Evolutionary conservation across 2,113 vertebrate genomes (phyloP), one percentile per base, ranked within the genome.

Genomic region (Percopsis transmontana): DNA sequence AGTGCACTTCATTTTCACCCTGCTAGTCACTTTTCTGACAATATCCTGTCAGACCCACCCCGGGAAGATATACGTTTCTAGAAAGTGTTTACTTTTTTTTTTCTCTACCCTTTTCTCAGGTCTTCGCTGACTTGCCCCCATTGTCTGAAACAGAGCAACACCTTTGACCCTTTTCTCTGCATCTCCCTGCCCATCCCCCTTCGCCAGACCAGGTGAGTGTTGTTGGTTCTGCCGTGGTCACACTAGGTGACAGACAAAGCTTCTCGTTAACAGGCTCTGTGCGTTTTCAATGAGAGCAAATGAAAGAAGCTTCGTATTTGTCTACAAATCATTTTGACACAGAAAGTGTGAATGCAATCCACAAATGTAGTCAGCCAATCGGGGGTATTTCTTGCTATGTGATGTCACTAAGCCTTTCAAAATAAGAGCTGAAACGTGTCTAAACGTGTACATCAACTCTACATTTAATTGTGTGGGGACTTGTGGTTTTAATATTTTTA

Each of bases 91-190:
- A 10, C 38, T 1, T 58, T 11, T 61, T 15, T 51, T 14, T 11
- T 55, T 40, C 59, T 23, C 42, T 38, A 1, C 60, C 39, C 6
- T 19, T 63, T 58, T 86, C 66, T 47, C 80, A 99, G 97, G 76
- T 99, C 96, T 21, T 99, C 96, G 12, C 87, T 98, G 89, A 99
- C 97, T 0, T 99, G 97, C 58, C 96, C 97, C 1, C 97, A 97
- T 80, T 98, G 97, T 86, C 93, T 89, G 87, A 97, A 95, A 74
- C 96, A 99, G 86, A 98, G 97, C 91, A 97, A 97, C 93, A 99
- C 97, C 69, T 98, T 97, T 0, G 97, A 98, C 76, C 97, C 96
- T 0, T 99, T 98, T 87, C 92, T 97, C 57, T 99, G 97, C 71
- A 94, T 99, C 87, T 98, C 97, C 0, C 91, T 99, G 16, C 96